A percentile compares a stretch with the other conserved stretches of the same genome.
phyloP scores from a whole-genome alignment of 2,113 vertebrate species.

The Cepphus grylle region DNA sequence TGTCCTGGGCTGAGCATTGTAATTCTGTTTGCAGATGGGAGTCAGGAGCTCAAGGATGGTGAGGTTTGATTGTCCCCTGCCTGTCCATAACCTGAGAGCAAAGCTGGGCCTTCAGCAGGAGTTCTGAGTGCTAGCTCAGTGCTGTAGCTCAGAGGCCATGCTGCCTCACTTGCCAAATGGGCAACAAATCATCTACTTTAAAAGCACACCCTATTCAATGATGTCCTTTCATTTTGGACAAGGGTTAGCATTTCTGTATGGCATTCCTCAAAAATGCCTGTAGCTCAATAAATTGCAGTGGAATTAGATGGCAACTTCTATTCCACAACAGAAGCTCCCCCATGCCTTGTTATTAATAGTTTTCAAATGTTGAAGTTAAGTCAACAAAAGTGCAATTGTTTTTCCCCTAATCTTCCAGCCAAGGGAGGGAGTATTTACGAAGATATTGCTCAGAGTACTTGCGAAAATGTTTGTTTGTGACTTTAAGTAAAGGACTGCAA shows the following conservation, averaged over 20 bases:
- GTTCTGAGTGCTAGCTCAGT: not conserved
- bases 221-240: not conserved
- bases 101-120: not conserved
- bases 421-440: not conserved
- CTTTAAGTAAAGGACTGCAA: not conserved
- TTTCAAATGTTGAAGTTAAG: not conserved
- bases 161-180: not conserved
- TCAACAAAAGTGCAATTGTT: constrained; percentile 1
- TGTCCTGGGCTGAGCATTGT: not conserved
- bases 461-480: not conserved
- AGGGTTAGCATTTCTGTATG: not conserved
- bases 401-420: not conserved
- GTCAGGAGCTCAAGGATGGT: not conserved
- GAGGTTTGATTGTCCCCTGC: not conserved
- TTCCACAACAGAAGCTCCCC: not conserved
- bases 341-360: not conserved
- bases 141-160: not conserved
- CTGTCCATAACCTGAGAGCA: not conserved
- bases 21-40: not conserved
- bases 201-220: not conserved
- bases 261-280: not conserved
- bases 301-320: not conserved
- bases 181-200: not conserved
- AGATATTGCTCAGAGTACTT: not conserved
- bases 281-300: not conserved